Evolutionary conservation across 2,888 invertebrate species (phyloP).

Genomic region (Ganaspis brasiliensis): DNA sequence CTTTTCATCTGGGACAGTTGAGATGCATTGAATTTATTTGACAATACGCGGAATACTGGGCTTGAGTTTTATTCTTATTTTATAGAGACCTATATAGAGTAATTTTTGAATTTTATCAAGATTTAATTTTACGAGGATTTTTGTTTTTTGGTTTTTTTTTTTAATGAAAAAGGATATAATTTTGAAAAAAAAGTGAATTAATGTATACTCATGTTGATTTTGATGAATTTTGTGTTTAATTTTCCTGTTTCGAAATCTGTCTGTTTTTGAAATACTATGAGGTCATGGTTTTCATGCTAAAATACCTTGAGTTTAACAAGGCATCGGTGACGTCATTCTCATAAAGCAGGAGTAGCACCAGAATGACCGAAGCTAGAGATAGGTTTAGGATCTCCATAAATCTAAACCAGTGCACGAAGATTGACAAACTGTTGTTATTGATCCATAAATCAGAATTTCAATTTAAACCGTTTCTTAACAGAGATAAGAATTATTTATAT

Average conservation of each 20-base stretch:
- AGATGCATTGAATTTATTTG: slow-evolving; percentile 21
- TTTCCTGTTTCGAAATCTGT: too few species aligned
- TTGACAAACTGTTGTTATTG: slow-evolving; percentile 5
- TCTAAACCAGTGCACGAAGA: neutral
- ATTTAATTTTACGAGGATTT: too few species aligned
- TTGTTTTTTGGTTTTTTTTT: too few species aligned
- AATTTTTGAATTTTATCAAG: too few species aligned
- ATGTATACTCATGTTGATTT: too few species aligned
- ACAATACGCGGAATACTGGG: neutral
- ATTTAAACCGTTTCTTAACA: too few species aligned
- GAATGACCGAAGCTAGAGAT: neutral
- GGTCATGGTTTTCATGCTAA: neutral
- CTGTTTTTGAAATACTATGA: slow-evolving; percentile 15
- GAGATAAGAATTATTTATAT: too few species aligned
- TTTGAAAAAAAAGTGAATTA: too few species aligned
- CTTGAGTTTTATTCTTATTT: neutral
- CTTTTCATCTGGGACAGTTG: neutral
- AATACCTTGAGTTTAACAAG: slow-evolving; percentile 31
- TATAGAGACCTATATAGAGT: too few species aligned
- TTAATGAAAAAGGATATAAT: too few species aligned
- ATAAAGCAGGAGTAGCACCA: slow-evolving; percentile 12
- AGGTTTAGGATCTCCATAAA: neutral
- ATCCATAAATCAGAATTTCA: neutral
- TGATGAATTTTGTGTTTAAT: neutral
- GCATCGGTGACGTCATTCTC: slow-evolving; percentile 39